Evolutionary conservation across 2,888 invertebrate species (phyloP).

Genomic region (Pachymerium ferrugineum): DNA sequence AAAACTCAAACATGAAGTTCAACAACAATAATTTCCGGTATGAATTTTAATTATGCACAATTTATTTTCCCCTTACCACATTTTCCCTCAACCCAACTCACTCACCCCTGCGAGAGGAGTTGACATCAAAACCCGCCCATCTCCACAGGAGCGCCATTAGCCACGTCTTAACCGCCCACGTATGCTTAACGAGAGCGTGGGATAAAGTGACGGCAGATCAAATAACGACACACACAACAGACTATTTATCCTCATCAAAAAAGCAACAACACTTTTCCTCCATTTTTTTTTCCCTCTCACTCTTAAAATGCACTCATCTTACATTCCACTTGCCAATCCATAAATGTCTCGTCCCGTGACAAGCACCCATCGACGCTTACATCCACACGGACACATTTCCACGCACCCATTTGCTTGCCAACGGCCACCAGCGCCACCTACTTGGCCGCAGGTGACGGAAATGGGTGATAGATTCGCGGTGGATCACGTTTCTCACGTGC

Average conservation of each 20-base stretch:
- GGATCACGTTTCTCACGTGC: constrained; percentile 20
- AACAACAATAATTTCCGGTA: too few species aligned
- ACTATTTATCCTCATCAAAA: neutral
- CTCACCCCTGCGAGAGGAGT: neutral
- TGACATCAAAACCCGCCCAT: neutral
- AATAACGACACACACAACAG: neutral
- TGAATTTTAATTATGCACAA: too few species aligned
- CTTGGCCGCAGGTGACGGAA: constrained; percentile 22
- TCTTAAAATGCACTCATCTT: neutral
- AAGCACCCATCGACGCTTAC: neutral
- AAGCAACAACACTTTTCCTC: too few species aligned
- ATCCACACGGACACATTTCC: neutral
- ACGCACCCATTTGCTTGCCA: neutral
- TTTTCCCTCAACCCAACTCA: neutral
- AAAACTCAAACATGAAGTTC: too few species aligned
- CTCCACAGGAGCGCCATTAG: neutral
- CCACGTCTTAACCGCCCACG: neutral
- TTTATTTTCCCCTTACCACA: neutral
- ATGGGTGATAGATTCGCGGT: neutral
- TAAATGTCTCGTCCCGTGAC: neutral
- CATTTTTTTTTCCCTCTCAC: neutral
- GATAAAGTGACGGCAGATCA: neutral
- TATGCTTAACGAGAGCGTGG: neutral
- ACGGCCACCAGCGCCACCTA: neutral
- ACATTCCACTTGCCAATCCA: neutral